Base-by-base conservation (phyloP, 2,888 invertebrate genomes). In the Leptopterna dolabrata region DNA sequence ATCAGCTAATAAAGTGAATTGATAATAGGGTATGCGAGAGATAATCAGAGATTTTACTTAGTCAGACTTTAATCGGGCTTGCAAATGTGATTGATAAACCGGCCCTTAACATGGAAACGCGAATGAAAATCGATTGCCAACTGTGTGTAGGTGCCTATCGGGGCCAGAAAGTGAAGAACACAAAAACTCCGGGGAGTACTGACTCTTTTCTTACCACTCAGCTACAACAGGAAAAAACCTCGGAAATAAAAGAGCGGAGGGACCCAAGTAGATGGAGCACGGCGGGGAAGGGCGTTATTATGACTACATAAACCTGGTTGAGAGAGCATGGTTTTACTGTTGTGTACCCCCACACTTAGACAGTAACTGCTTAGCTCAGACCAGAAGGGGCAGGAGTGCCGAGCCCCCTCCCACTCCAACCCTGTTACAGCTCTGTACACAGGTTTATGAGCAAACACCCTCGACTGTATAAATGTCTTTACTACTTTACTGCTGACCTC, bases 371-470 rank as follows among this genome's bases (percentile, higher is more conserved):
- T 81, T 78, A 29, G 78, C 45, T 45, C 63, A 63, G 63, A 27
- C 63, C 24, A 24, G 63, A 24, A 63, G 51, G 51, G 51, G 51
- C n/a, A 30, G 36, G 36, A 43, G 14, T 19, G 27, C 41, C 1
- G 6, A 27, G 30, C 51, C 9, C 55, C 55, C 14, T 30, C 14
- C 83, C 24, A 11, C 83, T 24, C 55, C n/a, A 63, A 7, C 63
- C 24, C 63, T 83, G 51, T 86, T 76, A 86, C 86, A 24, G 86
- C 86, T 86, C 76, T 76, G 86, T 86, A 86, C 86, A 86, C 86
- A 86, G 86, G 55, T 86, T 86, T 86, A 86, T 86, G 86, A 41
- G 86, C 76, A 86, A 86, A 86, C 86, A 86, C 86, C 86, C 76
- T 55, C 30, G 73, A 85, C 76, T 76, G 85, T 73, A 85, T 86